Evolutionary conservation across 1,140 invertebrate genomes (phyloP).

Genomic region (Meloidogyne floridensis): DNA sequence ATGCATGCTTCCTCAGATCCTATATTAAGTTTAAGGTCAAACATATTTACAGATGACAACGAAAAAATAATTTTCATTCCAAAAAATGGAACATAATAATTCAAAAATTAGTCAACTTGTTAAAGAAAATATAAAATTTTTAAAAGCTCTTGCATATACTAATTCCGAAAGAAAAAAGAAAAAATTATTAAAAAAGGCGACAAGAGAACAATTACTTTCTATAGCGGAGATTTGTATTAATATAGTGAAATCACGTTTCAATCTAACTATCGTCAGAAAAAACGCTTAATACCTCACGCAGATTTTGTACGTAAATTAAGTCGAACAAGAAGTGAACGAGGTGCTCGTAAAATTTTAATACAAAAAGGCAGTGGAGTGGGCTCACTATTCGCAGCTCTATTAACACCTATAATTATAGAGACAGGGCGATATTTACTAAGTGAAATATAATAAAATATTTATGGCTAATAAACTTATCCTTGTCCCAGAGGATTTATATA

Average conservation of each 20-base stretch:
- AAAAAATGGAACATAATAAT: too few relatives aligned
- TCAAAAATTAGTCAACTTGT: too few relatives aligned
- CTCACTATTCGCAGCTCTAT: background rate
- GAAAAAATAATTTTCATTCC: too few relatives aligned
- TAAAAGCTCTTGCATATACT: background rate
- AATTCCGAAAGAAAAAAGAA: conserved; percentile 12
- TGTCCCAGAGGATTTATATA: conserved; percentile 35
- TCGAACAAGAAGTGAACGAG: background rate
- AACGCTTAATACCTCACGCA: conserved; percentile 2
- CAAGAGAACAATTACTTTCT: background rate
- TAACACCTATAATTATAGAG: conserved; percentile 18
- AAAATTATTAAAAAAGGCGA: background rate
- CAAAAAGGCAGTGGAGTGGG: conserved; percentile 16
- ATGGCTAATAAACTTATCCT: conserved; percentile 26
- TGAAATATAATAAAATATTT: background rate
- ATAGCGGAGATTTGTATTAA: conserved; percentile 24
- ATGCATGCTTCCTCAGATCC: too few relatives aligned
- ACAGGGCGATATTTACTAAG: background rate
- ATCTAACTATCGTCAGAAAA: background rate
- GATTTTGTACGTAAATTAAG: conserved; percentile 2
- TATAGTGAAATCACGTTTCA: conserved; percentile 19
- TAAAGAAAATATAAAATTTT: too few relatives aligned
- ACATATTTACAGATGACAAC: too few relatives aligned
- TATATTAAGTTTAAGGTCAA: too few relatives aligned
- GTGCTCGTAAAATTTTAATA: background rate